Percentiles rank a stretch among this genome's conserved stretches.
Conservation (phyloP, 2,113 vertebrate species). For the Hemibagrus wyckioides region DNA sequence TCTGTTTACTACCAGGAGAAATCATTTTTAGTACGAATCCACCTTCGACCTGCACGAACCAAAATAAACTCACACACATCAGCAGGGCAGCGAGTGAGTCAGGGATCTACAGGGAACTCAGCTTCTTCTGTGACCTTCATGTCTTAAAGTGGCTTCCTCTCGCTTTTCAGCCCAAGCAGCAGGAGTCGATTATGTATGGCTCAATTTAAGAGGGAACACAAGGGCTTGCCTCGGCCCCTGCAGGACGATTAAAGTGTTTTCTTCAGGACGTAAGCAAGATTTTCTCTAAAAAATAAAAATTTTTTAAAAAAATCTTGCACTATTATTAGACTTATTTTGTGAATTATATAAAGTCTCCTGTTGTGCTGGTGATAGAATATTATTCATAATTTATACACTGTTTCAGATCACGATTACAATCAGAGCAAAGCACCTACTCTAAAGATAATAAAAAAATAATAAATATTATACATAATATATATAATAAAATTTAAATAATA, state of each 20-base stretch:
- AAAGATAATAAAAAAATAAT: too few relatives aligned
- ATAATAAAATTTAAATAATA: too few relatives aligned
- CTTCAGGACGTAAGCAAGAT: neutral
- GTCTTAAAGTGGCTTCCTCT: slow-evolving; percentile 6
- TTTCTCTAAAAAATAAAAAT: neutral
- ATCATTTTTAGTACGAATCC: neutral
- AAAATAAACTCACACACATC: slow-evolving; percentile 7
- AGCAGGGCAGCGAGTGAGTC: slow-evolving; percentile 9
- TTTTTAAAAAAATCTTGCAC: neutral
- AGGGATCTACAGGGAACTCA: neutral
- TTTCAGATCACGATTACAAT: neutral
- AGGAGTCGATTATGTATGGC: slow-evolving; percentile 22
- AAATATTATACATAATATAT: too few relatives aligned
- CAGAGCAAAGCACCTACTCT: neutral
- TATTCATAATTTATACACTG: neutral
- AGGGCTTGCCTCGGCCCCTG: neutral
- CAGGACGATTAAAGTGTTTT: neutral
- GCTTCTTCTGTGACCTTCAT: neutral
- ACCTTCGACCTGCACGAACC: slow-evolving; percentile 3
- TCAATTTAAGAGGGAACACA: neutral
- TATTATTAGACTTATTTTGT: neutral
- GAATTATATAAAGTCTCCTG: neutral
- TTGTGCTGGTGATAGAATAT: neutral
- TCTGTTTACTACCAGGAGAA: slow-evolving; percentile 14
- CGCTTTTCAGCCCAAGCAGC: slow-evolving; percentile 11